Percentiles rank a stretch among this genome's conserved stretches.
phyloP scores from a whole-genome alignment of 2,797 vertebrate genomes.

The Takifugu rubripes region DNA sequence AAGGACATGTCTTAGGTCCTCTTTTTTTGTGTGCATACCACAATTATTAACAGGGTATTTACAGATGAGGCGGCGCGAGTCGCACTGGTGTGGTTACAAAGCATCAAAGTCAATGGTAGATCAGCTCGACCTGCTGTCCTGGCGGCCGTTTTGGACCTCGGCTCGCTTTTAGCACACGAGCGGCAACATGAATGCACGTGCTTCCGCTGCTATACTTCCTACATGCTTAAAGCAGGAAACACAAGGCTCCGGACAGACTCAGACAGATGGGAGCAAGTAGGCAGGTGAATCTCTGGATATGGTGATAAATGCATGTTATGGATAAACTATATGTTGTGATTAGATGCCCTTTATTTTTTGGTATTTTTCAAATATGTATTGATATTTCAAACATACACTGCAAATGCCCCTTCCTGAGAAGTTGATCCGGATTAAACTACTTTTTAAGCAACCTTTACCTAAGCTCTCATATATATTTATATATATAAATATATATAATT shows the following conservation, averaged over 20 bases:
- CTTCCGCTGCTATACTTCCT: constrained; percentile 53
- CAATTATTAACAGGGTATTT: constrained; percentile 67
- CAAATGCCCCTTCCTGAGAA: constrained; percentile 75
- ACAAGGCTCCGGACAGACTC: constrained; percentile 21
- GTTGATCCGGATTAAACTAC: constrained; percentile 45
- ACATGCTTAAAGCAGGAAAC: constrained; percentile 53
- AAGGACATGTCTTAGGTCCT: constrained; percentile 15
- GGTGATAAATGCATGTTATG: constrained; percentile 21
- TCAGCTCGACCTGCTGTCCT: background rate
- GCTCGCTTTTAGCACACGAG: constrained; percentile 60
- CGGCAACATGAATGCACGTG: constrained; percentile 58
- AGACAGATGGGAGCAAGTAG: too few relatives aligned
- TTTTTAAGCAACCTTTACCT: constrained; percentile 21
- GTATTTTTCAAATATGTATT: constrained; percentile 24
- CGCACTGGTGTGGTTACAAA: constrained; percentile 41
- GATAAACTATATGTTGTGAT: constrained; percentile 30
- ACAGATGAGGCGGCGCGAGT: constrained; percentile 68
- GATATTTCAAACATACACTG: constrained; percentile 42
- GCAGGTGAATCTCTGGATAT: too few relatives aligned
- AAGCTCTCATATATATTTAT: background rate
- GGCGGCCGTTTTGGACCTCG: constrained; percentile 58
- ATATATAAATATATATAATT: background rate
- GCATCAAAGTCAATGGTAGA: constrained; percentile 17
- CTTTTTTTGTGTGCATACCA: constrained; percentile 35
- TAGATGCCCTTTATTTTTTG: constrained; percentile 18